A percentile compares a stretch with the other conserved stretches of the same genome.
phyloP scores from a whole-genome alignment of 2,797 vertebrate species.

The Neopelma chrysocephalum region DNA sequence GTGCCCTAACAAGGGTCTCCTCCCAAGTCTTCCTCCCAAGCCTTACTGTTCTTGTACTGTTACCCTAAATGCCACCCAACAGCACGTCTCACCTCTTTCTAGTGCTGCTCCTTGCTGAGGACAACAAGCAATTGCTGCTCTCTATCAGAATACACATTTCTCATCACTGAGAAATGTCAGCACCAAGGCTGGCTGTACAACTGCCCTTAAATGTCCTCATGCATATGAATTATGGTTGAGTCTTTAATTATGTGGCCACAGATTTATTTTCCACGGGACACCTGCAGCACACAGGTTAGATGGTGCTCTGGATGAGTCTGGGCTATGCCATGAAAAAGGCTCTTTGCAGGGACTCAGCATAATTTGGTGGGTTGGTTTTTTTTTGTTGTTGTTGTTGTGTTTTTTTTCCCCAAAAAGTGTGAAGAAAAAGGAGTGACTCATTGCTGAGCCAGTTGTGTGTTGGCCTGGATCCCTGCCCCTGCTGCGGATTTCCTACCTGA shows the following conservation, averaged over 20 bases:
- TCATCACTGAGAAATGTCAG: constrained; percentile 2
- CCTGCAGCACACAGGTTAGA: neutral
- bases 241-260: constrained; percentile 37
- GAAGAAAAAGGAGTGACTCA: constrained; percentile 41
- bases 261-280: constrained; percentile 41
- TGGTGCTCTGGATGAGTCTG: neutral
- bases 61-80: accelerated
- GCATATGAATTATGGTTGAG: neutral
- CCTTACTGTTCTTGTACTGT: neutral
- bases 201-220: constrained; percentile 30
- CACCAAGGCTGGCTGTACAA: neutral
- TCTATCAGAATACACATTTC: neutral
- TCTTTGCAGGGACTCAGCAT: neutral
- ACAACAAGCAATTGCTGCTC: neutral
- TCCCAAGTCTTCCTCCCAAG: neutral
- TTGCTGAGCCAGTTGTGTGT: neutral
- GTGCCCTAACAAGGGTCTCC: accelerated
- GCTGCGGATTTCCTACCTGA: constrained; percentile 17
- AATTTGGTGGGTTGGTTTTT: neutral
- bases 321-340: neutral
- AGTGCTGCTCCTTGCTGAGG: neutral
- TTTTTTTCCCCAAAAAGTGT: neutral
- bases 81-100: accelerated
- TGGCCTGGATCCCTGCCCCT: constrained; percentile 18
- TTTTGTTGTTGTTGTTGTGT: neutral